Conservation (phyloP, 2,113 vertebrate species). For the Callospermophilus lateralis region DNA sequence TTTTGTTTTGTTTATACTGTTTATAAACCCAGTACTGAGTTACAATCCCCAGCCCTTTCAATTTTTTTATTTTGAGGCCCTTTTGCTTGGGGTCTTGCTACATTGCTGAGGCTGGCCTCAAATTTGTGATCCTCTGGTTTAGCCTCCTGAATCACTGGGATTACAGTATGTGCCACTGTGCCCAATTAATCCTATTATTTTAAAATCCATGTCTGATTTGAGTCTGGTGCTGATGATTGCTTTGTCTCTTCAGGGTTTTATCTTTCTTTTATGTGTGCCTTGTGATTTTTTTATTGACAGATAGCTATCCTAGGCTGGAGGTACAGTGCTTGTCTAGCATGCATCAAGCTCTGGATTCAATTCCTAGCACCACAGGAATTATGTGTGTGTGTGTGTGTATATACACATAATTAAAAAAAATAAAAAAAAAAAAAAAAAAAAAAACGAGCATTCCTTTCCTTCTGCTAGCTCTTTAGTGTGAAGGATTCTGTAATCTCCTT, state of each 20-base stretch:
- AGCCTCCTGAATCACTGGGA: no score
- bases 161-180: no score
- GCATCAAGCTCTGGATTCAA: not conserved
- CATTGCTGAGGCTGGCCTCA: no score
- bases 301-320: not conserved
- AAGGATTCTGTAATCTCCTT: not conserved
- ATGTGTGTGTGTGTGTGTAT: no score
- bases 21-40: no score
- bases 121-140: no score
- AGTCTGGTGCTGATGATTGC: not conserved
- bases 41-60: no score
- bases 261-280: not conserved
- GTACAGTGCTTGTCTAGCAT: not conserved
- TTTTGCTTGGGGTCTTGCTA: no score
- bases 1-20: not conserved
- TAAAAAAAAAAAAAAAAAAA: not conserved
- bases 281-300: not conserved
- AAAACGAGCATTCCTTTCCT: not conserved
- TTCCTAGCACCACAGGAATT: not conserved
- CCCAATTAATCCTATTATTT: not conserved
- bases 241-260: not conserved
- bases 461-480: not conserved
- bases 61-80: no score
- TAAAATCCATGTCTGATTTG: not conserved
- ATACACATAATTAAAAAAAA: not conserved